Evolutionary conservation across 2,113 vertebrate genomes (phyloP).

Genomic region (Tympanuchus pallidicinctus): DNA sequence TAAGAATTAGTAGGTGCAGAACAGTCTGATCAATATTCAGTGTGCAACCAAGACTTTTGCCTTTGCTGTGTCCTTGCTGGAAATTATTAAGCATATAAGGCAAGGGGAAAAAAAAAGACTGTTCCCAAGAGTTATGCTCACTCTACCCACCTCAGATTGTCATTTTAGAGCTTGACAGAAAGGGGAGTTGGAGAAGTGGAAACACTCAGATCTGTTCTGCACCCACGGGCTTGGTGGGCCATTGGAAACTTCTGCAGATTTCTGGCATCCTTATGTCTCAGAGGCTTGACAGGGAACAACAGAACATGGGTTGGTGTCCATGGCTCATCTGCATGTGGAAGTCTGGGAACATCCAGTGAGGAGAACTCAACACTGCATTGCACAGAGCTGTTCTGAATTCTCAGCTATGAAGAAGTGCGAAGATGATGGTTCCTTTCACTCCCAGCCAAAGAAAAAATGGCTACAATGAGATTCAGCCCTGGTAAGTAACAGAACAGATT

Average conservation of each 20-base stretch:
- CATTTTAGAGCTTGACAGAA: neutral
- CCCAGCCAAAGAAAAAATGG: neutral
- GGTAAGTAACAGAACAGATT: neutral
- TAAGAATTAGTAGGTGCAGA: conserved; percentile 10
- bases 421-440: neutral
- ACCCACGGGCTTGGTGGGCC: accelerated
- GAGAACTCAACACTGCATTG: neutral
- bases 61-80: neutral
- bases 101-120: neutral
- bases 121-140: neutral
- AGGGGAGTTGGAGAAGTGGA: neutral
- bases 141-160: neutral
- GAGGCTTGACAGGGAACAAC: neutral
- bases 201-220: neutral
- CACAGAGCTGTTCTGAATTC: neutral
- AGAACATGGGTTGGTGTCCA: neutral
- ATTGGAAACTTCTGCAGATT: neutral
- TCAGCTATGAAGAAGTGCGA: neutral
- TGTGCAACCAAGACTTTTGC: neutral
- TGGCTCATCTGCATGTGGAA: neutral
- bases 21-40: neutral
- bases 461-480: neutral
- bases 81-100: neutral
- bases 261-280: neutral
- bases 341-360: neutral